These are phyloP conservation scores for Nothocercus julius DNA, from an alignment of 2,113 vertebrate species.

Conservation along the genomic window DNA sequence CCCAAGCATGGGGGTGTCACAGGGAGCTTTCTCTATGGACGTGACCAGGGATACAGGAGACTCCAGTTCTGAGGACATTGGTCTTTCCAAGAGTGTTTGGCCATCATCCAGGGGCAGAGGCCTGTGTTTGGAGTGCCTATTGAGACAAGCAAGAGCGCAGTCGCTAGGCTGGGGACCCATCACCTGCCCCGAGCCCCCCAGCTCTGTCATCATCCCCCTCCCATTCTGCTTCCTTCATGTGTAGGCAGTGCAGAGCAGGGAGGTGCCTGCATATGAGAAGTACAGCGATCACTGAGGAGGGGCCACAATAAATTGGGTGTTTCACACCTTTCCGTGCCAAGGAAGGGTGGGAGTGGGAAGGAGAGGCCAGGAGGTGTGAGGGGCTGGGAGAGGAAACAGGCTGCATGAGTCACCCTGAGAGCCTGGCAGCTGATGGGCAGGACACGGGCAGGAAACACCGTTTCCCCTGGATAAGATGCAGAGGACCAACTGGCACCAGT, in stretches of 20 bases:
- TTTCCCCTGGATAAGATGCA: constrained; percentile 63
- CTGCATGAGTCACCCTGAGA: constrained; percentile 24
- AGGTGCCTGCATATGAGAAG: background rate
- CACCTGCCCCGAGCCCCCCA: background rate
- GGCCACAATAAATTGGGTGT: background rate
- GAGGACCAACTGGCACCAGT: constrained; percentile 41
- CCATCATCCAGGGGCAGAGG: background rate
- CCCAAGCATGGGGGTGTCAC: too few relatives aligned
- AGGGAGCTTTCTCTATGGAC: background rate
- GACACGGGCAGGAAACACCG: constrained; percentile 3
- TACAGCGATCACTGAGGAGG: background rate
- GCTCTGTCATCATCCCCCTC: background rate
- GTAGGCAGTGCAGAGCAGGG: background rate
- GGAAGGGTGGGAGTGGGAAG: constrained; percentile 23
- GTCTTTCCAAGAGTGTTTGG: background rate
- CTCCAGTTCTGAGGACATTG: background rate
- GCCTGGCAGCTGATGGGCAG: background rate
- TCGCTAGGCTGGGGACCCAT: background rate
- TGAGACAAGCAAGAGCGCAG: background rate
- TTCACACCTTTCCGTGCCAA: constrained; percentile 59
- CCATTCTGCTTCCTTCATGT: constrained; percentile 3
- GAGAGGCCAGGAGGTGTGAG: constrained; percentile 20
- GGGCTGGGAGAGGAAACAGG: constrained; percentile 43
- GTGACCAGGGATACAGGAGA: background rate
- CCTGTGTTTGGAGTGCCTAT: fast-evolving